phyloP scores from a whole-genome alignment of 2,113 vertebrate species.

The Rousettus leschenaultii region DNA sequence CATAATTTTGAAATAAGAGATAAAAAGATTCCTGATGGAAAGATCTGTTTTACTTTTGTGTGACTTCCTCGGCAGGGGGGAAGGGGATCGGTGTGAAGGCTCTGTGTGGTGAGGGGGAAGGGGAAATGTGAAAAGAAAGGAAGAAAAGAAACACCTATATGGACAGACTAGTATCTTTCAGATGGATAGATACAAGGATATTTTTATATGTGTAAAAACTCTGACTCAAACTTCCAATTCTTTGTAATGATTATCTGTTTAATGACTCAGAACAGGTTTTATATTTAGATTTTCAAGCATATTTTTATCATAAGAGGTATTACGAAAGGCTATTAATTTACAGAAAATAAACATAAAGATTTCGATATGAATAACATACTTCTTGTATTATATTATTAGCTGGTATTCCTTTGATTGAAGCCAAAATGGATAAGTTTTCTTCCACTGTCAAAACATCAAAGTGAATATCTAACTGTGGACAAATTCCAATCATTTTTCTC shows the following conservation, averaged over 20 bases:
- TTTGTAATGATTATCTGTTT: background rate
- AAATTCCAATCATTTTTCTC: conserved; percentile 93
- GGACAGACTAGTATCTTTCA: background rate
- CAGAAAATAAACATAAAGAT: background rate
- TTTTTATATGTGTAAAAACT: background rate
- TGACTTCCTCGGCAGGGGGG: background rate
- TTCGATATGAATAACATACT: conserved; percentile 77
- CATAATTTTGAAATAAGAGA: background rate
- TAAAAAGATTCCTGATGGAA: background rate
- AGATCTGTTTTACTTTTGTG: background rate
- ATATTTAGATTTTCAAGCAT: conserved; percentile 3
- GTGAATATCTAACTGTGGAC: conserved; percentile 96
- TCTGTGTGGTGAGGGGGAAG: no score
- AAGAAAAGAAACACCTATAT: background rate
- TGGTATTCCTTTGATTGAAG: conserved; percentile 94
- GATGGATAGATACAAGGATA: background rate
- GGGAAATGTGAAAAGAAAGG: background rate
- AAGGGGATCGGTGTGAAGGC: background rate
- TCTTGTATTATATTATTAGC: conserved; percentile 87
- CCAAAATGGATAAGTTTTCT: conserved; percentile 95
- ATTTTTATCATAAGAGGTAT: background rate
- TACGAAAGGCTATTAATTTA: conserved; percentile 11
- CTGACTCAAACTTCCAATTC: background rate
- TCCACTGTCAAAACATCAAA: conserved; percentile 96
- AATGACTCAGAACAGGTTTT: background rate